Percentiles rank a stretch among this genome's conserved stretches.
phyloP scores from a whole-genome alignment of 2,113 vertebrate species.

The Xenopus borealis region DNA sequence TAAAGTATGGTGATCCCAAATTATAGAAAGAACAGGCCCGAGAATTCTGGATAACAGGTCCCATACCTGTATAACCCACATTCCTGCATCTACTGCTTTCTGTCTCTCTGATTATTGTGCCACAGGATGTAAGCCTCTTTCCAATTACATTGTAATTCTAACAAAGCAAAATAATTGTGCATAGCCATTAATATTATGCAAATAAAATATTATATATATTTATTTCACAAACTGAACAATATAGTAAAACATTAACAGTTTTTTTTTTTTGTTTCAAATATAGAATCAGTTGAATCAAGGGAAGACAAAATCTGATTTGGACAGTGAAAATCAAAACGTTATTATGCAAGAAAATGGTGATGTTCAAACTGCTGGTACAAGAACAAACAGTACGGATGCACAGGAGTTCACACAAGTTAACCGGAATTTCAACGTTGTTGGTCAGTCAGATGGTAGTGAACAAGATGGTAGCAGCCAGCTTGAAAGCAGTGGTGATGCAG shows the following conservation, averaged over 20 bases:
- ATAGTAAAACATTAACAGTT: not conserved
- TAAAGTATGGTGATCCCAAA: no score
- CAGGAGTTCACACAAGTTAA: not conserved
- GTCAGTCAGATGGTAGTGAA: constrained; percentile 84
- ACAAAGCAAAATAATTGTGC: no score
- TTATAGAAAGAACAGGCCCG: no score
- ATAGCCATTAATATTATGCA: no score
- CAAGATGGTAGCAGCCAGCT: constrained; percentile 76
- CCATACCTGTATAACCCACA: no score
- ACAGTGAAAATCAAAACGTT: constrained; percentile 54
- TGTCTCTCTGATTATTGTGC: no score
- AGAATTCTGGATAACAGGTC: no score
- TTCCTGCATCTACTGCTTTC: no score
- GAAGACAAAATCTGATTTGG: constrained; percentile 62
- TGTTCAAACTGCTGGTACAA: constrained; percentile 43
- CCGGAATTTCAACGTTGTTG: constrained; percentile 58
- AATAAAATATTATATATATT: no score
- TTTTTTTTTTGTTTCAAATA: constrained; percentile 40
- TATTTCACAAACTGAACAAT: no score
- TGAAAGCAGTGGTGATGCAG: constrained; percentile 89
- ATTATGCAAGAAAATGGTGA: constrained; percentile 54
- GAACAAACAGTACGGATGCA: not conserved
- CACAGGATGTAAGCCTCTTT: no score
- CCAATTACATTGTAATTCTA: no score
- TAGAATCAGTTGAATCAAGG: constrained; percentile 64